Evolutionary conservation across 2,797 vertebrate genomes (phyloP).

Genomic region (Selene dorsalis): DNA sequence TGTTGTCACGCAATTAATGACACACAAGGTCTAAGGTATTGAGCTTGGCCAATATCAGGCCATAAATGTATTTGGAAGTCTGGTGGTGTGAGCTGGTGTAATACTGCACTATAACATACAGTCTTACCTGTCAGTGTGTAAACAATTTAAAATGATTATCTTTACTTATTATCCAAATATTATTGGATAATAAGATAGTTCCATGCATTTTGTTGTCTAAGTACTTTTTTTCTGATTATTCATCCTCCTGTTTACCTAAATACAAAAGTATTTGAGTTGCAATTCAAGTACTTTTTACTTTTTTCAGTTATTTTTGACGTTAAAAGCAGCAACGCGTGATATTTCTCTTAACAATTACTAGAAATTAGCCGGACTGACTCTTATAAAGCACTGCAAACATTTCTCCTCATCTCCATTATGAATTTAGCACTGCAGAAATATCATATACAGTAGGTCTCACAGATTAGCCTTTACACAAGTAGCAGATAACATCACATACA

Average conservation of each 20-base stretch:
- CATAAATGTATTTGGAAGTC: not conserved
- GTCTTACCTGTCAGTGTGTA: not conserved
- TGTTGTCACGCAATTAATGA: not conserved
- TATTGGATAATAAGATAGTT: too few species aligned
- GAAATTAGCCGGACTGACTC: not conserved
- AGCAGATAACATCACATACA: conserved; percentile 15
- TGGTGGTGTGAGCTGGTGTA: not conserved
- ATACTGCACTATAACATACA: not conserved
- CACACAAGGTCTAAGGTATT: not conserved
- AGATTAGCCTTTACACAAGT: not conserved
- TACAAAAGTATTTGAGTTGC: not conserved
- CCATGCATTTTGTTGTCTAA: too few species aligned
- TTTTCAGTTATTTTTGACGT: not conserved
- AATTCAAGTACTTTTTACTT: not conserved
- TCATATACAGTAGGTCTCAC: not conserved
- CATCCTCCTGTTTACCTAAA: not conserved
- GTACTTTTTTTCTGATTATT: not conserved
- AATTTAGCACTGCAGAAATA: not conserved
- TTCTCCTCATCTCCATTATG: not conserved
- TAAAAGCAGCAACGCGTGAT: not conserved
- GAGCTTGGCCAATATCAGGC: not conserved
- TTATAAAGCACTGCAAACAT: conserved; percentile 10
- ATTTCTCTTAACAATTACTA: conserved; percentile 8
- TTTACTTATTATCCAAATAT: not conserved
- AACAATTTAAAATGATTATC: not conserved